Percentiles rank a stretch among this genome's conserved stretches.
phyloP scores from a whole-genome alignment of 37 sponge, comb jelly and placozoan species.

The Ephydatia muelleri region DNA sequence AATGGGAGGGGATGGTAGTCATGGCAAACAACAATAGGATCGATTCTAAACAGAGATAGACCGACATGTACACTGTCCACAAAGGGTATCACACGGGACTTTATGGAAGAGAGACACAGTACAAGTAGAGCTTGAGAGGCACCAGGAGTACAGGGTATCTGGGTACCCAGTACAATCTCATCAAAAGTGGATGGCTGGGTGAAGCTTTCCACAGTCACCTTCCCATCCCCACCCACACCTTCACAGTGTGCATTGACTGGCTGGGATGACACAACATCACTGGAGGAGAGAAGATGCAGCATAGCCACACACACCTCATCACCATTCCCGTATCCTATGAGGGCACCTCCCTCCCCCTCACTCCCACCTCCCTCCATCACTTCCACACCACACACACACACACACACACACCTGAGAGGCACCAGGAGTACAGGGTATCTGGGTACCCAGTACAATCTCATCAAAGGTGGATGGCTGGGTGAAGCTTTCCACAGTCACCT shows the following conservation, averaged over 20 bases:
- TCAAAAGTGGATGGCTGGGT: conserved; percentile 86
- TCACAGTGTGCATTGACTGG: conserved; percentile 23
- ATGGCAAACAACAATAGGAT: too few species aligned
- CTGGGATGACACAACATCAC: conserved; percentile 70
- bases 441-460: conserved; percentile 80
- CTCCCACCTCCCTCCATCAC: too few species aligned
- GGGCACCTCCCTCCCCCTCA: neutral
- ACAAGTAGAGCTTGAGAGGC: conserved; percentile 86
- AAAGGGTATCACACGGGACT: too few species aligned
- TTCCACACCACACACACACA: neutral
- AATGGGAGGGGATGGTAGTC: too few species aligned
- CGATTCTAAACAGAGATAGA: conserved; percentile 3
- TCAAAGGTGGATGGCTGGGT: conserved; percentile 86
- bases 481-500: conserved; percentile 57
- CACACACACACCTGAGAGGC: conserved; percentile 69
- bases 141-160: conserved; percentile 83
- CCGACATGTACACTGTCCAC: neutral
- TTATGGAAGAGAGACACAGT: too few species aligned
- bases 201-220: conserved; percentile 55
- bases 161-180: conserved; percentile 80
- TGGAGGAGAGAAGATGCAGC: conserved; percentile 27
- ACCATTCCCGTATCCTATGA: neutral
- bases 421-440: conserved; percentile 83
- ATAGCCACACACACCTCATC: neutral
- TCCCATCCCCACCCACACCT: neutral